Conservation (phyloP, 2,797 vertebrate species). For the Siniperca scherzeri region DNA sequence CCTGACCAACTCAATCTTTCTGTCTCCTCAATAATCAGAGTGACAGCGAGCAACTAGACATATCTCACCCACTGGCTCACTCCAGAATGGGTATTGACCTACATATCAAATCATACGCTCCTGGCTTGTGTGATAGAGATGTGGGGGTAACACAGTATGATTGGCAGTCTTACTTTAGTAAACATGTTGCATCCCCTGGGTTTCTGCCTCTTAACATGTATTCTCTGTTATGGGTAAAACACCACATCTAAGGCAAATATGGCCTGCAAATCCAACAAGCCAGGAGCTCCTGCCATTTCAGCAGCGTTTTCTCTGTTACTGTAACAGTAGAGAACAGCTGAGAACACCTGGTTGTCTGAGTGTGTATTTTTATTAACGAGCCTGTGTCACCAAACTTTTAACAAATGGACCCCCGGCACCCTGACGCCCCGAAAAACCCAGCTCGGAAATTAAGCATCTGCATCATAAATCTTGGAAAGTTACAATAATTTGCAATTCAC, state of each 20-base stretch:
- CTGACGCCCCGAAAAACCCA: slow-evolving; percentile 76
- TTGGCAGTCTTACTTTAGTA: slow-evolving; percentile 72
- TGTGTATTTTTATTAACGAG: slow-evolving; percentile 84
- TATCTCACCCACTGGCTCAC: slow-evolving; percentile 75
- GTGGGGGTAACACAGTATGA: slow-evolving; percentile 44
- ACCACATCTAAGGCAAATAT: not conserved
- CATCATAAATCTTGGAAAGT: slow-evolving; percentile 91
- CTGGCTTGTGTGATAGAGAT: slow-evolving; percentile 66
- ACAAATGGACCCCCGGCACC: slow-evolving; percentile 83
- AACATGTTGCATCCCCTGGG: slow-evolving; percentile 66
- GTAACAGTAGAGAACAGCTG: slow-evolving; percentile 71
- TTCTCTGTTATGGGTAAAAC: slow-evolving; percentile 33
- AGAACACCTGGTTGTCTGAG: slow-evolving; percentile 71
- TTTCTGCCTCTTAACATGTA: slow-evolving; percentile 44
- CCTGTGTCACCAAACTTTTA: slow-evolving; percentile 86
- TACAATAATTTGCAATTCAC: slow-evolving; percentile 92
- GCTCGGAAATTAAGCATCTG: slow-evolving; percentile 87
- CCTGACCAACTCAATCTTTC: slow-evolving; percentile 81
- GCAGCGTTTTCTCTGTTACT: slow-evolving; percentile 54
- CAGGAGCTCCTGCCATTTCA: slow-evolving; percentile 37
- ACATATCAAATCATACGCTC: slow-evolving; percentile 82
- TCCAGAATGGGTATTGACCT: slow-evolving; percentile 81
- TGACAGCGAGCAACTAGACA: slow-evolving; percentile 80
- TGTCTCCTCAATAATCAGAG: slow-evolving; percentile 82
- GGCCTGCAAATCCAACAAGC: not conserved